phyloP scores from a whole-genome alignment of 2,113 vertebrate genomes.

The Nycticryphes semicollaris region DNA sequence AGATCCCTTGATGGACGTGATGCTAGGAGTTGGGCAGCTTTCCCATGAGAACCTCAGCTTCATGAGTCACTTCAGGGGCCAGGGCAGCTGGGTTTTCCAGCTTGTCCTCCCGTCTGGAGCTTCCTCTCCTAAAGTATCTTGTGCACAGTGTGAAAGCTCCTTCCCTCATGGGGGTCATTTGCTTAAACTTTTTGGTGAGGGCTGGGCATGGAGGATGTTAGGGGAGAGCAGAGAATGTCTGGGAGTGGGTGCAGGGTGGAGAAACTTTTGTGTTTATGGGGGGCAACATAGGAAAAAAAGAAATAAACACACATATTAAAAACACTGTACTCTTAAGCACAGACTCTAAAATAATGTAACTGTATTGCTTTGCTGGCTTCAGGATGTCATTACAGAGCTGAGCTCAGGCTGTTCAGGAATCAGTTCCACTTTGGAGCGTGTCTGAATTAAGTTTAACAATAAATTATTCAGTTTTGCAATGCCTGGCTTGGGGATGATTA shows the following conservation, averaged over 20 bases:
- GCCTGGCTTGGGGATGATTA: background rate
- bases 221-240: background rate
- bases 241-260: background rate
- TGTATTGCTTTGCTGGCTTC: background rate
- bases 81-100: background rate
- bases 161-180: background rate
- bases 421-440: background rate
- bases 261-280: background rate
- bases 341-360: background rate
- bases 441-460: slow-evolving; percentile 1
- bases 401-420: background rate
- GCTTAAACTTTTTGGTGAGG: background rate
- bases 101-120: background rate
- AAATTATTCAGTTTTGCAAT: slow-evolving; percentile 17
- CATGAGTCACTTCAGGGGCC: background rate
- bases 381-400: background rate
- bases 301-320: background rate
- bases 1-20: background rate
- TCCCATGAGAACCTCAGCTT: background rate
- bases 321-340: background rate
- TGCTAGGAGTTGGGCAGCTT: background rate
- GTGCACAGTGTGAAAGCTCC: background rate
- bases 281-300: background rate
- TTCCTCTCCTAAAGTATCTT: background rate
- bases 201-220: rapidly evolving